A percentile compares a stretch with the other conserved stretches of the same genome.
phyloP scores from a whole-genome alignment of 2,113 vertebrate species.

The Physeter macrocephalus region DNA sequence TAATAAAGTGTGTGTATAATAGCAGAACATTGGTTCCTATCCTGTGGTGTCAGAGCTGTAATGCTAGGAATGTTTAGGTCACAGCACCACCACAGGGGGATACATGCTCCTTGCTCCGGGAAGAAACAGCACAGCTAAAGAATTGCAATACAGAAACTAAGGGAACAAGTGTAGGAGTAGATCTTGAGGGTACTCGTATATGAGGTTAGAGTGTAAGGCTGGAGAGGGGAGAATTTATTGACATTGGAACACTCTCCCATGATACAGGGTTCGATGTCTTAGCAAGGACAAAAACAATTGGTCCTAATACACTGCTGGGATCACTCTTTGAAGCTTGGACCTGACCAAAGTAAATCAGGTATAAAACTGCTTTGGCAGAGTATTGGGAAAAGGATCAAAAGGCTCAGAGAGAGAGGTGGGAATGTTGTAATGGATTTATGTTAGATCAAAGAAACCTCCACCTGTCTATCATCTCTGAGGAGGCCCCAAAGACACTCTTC shows the following conservation, averaged over 20 bases:
- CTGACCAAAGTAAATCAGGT: not conserved
- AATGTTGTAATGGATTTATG: not conserved
- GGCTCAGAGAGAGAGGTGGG: not conserved
- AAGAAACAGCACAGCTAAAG: not conserved
- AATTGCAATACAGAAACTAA: not conserved
- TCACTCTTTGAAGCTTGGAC: not conserved
- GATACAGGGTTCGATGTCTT: not conserved
- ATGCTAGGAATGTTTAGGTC: not conserved
- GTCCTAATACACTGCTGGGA: not conserved
- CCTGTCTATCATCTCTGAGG: not conserved
- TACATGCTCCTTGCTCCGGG: not conserved
- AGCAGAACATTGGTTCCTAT: not conserved
- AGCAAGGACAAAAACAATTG: not conserved
- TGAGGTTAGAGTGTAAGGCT: not conserved
- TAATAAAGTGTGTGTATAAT: too few relatives aligned
- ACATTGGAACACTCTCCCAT: not conserved
- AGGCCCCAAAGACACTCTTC: not conserved
- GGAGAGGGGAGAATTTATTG: not conserved
- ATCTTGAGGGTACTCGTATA: not conserved
- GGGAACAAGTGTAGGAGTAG: not conserved
- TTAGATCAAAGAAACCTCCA: not conserved
- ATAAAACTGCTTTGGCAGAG: not conserved
- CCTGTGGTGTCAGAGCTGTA: not conserved
- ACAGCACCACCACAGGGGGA: not conserved
- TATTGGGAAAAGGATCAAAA: not conserved